Evolutionary conservation across 1,140 invertebrate species (phyloP).

Genomic region (Leptopilina boulardi): DNA sequence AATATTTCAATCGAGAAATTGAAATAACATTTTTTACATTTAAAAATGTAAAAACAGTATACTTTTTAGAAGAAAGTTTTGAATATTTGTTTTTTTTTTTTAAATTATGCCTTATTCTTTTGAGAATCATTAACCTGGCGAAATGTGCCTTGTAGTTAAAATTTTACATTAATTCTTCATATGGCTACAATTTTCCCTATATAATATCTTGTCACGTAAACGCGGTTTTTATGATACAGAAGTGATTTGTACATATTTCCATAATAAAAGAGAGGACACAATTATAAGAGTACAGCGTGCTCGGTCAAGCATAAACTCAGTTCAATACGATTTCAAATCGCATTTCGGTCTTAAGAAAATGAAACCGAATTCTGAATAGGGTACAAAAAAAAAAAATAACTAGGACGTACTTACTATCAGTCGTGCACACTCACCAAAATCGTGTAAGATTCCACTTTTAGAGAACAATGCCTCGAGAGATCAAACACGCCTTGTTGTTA

Average conservation of each 20-base stretch:
- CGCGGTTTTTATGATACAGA: slow-evolving; percentile 62
- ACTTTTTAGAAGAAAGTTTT: background rate
- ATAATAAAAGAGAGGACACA: slow-evolving; percentile 21
- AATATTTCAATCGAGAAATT: background rate
- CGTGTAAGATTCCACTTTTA: background rate
- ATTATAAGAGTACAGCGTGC: slow-evolving; percentile 24
- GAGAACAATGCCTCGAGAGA: slow-evolving; percentile 1
- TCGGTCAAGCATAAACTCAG: slow-evolving; percentile 39
- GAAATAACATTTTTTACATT: background rate
- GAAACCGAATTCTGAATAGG: slow-evolving; percentile 32
- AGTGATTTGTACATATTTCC: slow-evolving; percentile 68
- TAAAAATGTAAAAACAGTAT: background rate
- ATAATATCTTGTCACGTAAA: slow-evolving; percentile 10
- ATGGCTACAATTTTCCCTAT: slow-evolving; percentile 41
- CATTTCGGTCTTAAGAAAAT: slow-evolving; percentile 28
- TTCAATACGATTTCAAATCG: slow-evolving; percentile 30
- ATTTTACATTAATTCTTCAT: slow-evolving; percentile 45
- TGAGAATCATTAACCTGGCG: slow-evolving; percentile 32
- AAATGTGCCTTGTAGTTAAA: slow-evolving; percentile 41
- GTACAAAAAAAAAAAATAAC: slow-evolving; percentile 23
- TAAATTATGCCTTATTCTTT: background rate
- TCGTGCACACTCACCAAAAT: slow-evolving; percentile 27
- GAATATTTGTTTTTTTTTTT: background rate
- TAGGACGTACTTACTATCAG: slow-evolving; percentile 22
- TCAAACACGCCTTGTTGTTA: background rate